These are phyloP conservation scores for Colaptes auratus DNA, from an alignment of 2,113 vertebrate species.

Conservation along the genomic window DNA sequence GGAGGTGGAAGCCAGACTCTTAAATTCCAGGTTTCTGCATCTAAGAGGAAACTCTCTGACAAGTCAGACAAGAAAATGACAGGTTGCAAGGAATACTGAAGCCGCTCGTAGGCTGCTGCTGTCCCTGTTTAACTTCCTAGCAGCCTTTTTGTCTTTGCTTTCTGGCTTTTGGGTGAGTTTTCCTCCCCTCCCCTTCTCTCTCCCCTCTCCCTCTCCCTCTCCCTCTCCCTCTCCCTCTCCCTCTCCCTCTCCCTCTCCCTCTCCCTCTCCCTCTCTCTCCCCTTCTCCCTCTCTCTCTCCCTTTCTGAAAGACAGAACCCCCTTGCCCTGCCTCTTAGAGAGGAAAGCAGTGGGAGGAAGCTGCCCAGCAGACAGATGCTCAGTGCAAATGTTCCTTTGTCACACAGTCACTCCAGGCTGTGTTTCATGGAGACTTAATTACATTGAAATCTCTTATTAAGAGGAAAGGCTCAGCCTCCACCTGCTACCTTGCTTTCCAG, in stretches of 20 bases:
- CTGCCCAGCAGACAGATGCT: neutral
- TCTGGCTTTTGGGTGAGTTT: too few species aligned
- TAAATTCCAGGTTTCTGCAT: constrained; percentile 17
- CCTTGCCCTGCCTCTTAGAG: neutral
- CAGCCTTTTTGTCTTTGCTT: neutral
- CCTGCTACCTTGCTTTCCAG: neutral
- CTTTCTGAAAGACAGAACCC: neutral
- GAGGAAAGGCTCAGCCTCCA: neutral
- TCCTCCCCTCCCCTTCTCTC: too few species aligned
- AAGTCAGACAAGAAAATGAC: constrained; percentile 64
- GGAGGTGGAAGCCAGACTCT: constrained; percentile 9
- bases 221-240: too few species aligned
- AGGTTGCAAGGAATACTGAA: constrained; percentile 54
- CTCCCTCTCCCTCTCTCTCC: neutral
- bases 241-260: too few species aligned
- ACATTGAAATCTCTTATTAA: neutral
- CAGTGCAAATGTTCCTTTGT: neutral
- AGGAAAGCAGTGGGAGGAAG: neutral
- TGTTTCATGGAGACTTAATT: neutral
- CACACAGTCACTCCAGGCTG: neutral
- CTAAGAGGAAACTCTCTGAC: constrained; percentile 42
- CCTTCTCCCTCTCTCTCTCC: neutral
- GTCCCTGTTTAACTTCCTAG: constrained; percentile 34
- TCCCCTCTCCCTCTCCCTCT: too few species aligned
- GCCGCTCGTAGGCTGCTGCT: constrained; percentile 7